A percentile compares a stretch with the other conserved stretches of the same genome.
Conservation (phyloP, 2,797 vertebrate genomes). For the Pampus argenteus region DNA sequence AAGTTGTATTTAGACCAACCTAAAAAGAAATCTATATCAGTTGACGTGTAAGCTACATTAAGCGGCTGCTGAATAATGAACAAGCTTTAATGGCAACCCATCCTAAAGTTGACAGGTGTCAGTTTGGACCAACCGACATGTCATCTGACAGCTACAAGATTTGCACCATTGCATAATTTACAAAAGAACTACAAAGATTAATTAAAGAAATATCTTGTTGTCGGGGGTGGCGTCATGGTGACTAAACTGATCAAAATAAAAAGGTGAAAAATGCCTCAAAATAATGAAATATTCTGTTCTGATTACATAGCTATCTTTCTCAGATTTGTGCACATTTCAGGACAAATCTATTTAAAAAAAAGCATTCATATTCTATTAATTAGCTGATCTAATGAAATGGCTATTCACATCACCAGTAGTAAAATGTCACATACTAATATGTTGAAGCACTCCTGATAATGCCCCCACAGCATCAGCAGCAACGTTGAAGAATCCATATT, state of each 20-base stretch:
- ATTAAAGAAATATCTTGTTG: not conserved
- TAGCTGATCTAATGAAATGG: conserved; percentile 28
- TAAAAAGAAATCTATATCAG: too few species aligned
- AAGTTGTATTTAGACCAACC: not conserved
- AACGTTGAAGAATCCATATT: conserved; percentile 41
- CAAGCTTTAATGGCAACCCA: not conserved
- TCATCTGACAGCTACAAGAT: not conserved
- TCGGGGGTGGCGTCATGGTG: not conserved
- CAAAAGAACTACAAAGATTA: too few species aligned
- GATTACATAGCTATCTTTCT: not conserved
- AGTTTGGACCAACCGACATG: too few species aligned
- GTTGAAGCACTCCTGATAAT: conserved; percentile 16
- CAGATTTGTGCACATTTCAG: not conserved
- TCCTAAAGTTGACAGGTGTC: too few species aligned
- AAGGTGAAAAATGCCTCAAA: not conserved
- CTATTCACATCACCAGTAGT: conserved; percentile 26
- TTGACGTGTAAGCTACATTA: too few species aligned
- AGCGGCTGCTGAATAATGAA: too few species aligned
- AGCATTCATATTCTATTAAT: conserved; percentile 2
- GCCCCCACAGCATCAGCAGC: conserved; percentile 7
- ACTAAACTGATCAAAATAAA: not conserved
- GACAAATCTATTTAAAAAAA: conserved; percentile 18
- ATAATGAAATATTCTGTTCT: not conserved
- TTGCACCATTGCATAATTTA: too few species aligned
- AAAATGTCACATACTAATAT: conserved; percentile 11